phyloP scores from a whole-genome alignment of 2,113 vertebrate genomes.

The Callithrix jacchus region DNA sequence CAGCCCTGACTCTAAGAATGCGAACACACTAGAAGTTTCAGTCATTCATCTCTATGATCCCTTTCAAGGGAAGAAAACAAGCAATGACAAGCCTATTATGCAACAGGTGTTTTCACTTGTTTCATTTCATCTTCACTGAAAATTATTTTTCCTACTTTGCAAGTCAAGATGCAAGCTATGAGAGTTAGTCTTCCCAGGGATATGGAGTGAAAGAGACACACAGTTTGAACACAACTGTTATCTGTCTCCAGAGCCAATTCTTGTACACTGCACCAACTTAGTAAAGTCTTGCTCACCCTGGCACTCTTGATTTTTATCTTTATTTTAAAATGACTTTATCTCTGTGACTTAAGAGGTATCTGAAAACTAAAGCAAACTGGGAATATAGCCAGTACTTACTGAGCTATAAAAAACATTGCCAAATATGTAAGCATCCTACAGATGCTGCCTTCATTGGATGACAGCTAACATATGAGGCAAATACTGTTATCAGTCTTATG shows the following conservation, averaged over 20 bases:
- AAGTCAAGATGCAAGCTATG: constrained; percentile 4
- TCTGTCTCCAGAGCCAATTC: neutral
- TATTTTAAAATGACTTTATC: neutral
- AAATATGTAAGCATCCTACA: neutral
- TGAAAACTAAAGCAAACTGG: neutral
- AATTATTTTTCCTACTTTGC: constrained; percentile 46
- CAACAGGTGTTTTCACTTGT: constrained; percentile 69
- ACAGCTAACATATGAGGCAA: neutral
- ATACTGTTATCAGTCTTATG: neutral
- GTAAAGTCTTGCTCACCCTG: neutral
- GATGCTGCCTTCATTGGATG: neutral
- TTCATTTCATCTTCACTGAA: constrained; percentile 52
- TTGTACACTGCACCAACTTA: neutral
- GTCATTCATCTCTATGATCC: constrained; percentile 57
- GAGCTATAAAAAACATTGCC: neutral
- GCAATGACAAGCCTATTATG: constrained; percentile 30
- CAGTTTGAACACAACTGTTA: neutral
- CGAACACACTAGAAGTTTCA: constrained; percentile 56
- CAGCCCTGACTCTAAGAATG: constrained; percentile 10
- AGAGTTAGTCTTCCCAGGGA: neutral
- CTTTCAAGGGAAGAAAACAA: constrained; percentile 50
- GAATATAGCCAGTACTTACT: neutral
- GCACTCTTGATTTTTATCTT: neutral
- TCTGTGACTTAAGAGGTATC: neutral
- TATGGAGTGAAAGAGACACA: constrained; percentile 12